These are phyloP conservation scores for Rhadina sibilatrix DNA, from an alignment of 2,113 vertebrate species.

Conservation along the genomic window DNA sequence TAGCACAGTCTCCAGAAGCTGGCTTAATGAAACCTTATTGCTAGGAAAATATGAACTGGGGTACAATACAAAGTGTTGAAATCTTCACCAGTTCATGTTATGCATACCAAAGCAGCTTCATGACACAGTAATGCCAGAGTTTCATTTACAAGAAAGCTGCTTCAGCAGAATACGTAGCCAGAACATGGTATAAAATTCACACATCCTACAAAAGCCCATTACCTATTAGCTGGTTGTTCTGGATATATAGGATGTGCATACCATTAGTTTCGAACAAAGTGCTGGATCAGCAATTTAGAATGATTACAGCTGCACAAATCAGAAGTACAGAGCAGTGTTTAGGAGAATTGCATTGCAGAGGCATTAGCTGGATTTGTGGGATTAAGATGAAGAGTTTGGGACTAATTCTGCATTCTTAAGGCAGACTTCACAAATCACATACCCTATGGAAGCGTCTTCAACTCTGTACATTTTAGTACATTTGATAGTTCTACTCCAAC, in stretches of 20 bases:
- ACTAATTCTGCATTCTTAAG: constrained; percentile 5
- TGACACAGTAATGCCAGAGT: constrained; percentile 11
- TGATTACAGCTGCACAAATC: constrained; percentile 36
- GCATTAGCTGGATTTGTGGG: constrained; percentile 1
- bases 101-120: constrained; percentile 8
- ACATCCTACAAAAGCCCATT: constrained; percentile 16
- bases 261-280: constrained; percentile 32
- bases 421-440: background rate
- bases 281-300: constrained; percentile 31
- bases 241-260: constrained; percentile 4
- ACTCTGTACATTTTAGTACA: background rate
- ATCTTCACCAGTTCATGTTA: background rate
- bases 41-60: background rate
- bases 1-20: background rate
- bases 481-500: background rate
- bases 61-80: background rate
- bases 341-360: constrained; percentile 11
- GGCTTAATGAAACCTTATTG: constrained; percentile 44
- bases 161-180: constrained; percentile 52
- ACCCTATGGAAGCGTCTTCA: background rate
- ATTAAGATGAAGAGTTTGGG: background rate
- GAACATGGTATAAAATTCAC: constrained; percentile 35
- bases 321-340: background rate
- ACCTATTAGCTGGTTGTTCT: background rate
- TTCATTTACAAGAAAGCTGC: constrained; percentile 35